Evolutionary conservation across 1,140 invertebrate species (phyloP), one percentile per base, ranked within the genome.

Genomic region (Sarcophaga peregrina): DNA sequence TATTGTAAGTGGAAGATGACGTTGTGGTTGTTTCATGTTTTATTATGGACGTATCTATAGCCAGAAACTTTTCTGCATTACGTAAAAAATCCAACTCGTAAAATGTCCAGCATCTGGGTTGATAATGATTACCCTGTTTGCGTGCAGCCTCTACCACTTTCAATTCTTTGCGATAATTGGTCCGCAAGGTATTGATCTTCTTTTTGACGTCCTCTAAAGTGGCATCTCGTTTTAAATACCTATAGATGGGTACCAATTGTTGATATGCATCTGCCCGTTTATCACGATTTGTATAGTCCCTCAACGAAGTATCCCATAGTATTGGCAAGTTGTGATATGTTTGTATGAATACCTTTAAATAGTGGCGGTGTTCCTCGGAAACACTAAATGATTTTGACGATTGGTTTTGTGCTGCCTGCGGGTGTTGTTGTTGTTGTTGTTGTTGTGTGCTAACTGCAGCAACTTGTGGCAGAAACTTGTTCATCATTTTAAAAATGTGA

Each of bases 121-220:
- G 87, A 81, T 90, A 88, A 8, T 87, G 50, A 5, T 20, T 87
- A 11, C 88, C 88, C 45, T 86, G 80, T 0, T 87, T 82, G 78
- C 87, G 85, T 0, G 88, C 85, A n/a, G 86, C 87, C 81, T 89
- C 88, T 17, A 90, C 87, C 5, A 89, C 81, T 82, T 84, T 84
- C 5, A 90, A 84, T 48, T 90, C 88, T 84, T 90, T 90, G 58
- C 88, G 86, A 25, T 89, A 90, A 50, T 90, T 90, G 0, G 88
- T 90, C 6, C 88, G 84, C 75, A 90, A 80, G 0, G 88, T 89
- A 25, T 90, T 90, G 8, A 90, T 90, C 82, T 90, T 90, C 50
- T 90, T 90, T 50, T 90, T 90, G 8, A 90, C 88, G 80, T 90
- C 88, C 82, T 88, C 87, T 3, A 90, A 86, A 8, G 86, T 89